These are phyloP conservation scores for Drosophila serrata DNA, from an alignment of 1,140 invertebrate genomes.

Conservation along the genomic window DNA sequence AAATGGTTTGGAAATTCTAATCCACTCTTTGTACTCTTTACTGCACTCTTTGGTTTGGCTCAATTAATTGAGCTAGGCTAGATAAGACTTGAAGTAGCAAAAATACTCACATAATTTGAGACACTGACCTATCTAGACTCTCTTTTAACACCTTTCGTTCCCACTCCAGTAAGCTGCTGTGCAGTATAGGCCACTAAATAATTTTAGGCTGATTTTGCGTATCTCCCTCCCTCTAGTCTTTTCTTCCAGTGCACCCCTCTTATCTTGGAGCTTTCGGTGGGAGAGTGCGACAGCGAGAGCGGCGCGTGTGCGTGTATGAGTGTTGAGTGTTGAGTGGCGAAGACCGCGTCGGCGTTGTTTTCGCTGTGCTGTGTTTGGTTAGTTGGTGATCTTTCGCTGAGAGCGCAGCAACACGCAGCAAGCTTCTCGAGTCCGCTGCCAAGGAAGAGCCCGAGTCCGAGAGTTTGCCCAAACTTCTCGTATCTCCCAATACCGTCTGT, in stretches of 20 bases:
- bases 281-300: slow-evolving; percentile 14
- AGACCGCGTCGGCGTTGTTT: slow-evolving; percentile 41
- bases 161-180: too few relatives aligned
- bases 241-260: slow-evolving; percentile 37
- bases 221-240: background rate
- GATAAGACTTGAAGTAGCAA: too few relatives aligned
- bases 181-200: too few relatives aligned
- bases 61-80: too few relatives aligned
- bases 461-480: slow-evolving; percentile 47
- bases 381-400: slow-evolving; percentile 73
- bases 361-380: slow-evolving; percentile 38
- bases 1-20: too few relatives aligned
- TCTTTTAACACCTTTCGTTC: too few relatives aligned
- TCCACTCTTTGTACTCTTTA: too few relatives aligned
- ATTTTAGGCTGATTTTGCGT: background rate
- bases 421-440: slow-evolving; percentile 22
- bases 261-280: slow-evolving; percentile 56
- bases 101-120: too few relatives aligned
- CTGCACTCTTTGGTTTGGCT: too few relatives aligned
- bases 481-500: slow-evolving; percentile 20
- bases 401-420: slow-evolving; percentile 67
- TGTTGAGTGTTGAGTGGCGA: slow-evolving; percentile 58
- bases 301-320: slow-evolving; percentile 34
- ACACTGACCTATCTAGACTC: too few relatives aligned
- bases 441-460: slow-evolving; percentile 14